Evolutionary conservation across 2,888 invertebrate species (phyloP), one percentile per base, ranked within the genome.

Genomic region (Molorchus minor): DNA sequence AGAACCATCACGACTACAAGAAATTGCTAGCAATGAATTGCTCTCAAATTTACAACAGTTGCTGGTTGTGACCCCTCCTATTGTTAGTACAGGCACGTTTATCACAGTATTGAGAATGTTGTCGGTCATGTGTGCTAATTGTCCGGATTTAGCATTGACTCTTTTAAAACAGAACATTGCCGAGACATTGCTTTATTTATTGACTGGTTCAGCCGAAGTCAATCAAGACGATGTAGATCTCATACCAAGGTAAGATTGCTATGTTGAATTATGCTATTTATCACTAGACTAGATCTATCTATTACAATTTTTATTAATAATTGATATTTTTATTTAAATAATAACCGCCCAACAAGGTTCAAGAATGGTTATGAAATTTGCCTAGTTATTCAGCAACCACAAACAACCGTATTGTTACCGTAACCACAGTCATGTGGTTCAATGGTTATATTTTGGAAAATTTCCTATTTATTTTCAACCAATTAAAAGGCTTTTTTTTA

Each of bases 61-160:
- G 82, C 82, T 98, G 79, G 93, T 97, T 67, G 92, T 96, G 20
- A 93, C 96, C 29, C 98, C 98, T 40, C 92, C 97, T n/a, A 88
- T 97, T 62, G 90, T 98, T 62, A 96, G 94, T 72, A 94, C 96
- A 52, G 91, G 91, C 54, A 97, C 97, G 43, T 98, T 98, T 83
- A 96, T 97, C 76, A 95, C 95, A 71, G 96, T 98, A 61, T 88
- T 99, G 71, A 88, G 98, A 62, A 96, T 98, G 92, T 83, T 99
- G 79, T 95, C 96, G 77, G 89, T 96, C 73, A 94, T 98, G 93
- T 98, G 98, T 81, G 90, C 91, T 69, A 93, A 92, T 77, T 98
- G 97, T 81, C 96, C 97, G 16, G 94, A 95, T 80, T 85, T 98
- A 73, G 97, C 98, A 51, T 90, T 96, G 61, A 89, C 93, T 16